Evolutionary conservation across 2,888 invertebrate species (phyloP), one percentile per base, ranked within the genome.

Genomic region (Drosophila histrio): DNA sequence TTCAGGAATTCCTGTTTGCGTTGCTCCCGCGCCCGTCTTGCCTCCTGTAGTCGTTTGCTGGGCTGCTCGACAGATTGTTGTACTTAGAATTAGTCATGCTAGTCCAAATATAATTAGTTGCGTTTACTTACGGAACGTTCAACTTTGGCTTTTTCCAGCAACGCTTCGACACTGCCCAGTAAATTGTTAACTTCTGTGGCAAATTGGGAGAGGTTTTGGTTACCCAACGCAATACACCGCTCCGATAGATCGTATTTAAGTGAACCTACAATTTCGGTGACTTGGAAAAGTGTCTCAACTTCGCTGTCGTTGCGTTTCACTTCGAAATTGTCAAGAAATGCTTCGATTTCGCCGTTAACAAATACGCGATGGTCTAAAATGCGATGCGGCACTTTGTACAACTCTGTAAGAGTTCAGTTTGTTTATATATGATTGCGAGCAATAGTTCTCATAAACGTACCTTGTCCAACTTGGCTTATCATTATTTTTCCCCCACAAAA

Each of bases 321-420:
- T 94, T 97, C 97, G 92, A 97, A 97, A 91, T 97, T 97, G 77
- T 95, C 95, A 4, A 97, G 91, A 92, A 96, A 95, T 91, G 94
- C 95, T 78, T 95, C 95, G 75, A 97, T 95, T 94, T 97, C 97
- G 58, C 97, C 97, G 92, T 95, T 96, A 63, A 97, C 91, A 91
- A 97, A 96, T 30, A 96, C 96, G 72, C 95, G 94, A 89, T 97
- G 97, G 92, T 97, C 97, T 92, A 97, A 96, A 63, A 97, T 92
- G 89, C 97, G 94, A 84, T 94, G 94, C 95, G 97, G 97, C 90
- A 97, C 95, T 92, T 96, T 96, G 72, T 95, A 94, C 79, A 95
- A 93, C 93, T 96, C 97, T 97, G 91, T 71, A 92, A 92, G 19
- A 22, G 7, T 36, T 3, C 1, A 21, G 6, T 28, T 21, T 4